A percentile compares a stretch with the other conserved stretches of the same genome.
phyloP scores from a whole-genome alignment of 2,888 invertebrate species.

The Nysson spinosus region DNA sequence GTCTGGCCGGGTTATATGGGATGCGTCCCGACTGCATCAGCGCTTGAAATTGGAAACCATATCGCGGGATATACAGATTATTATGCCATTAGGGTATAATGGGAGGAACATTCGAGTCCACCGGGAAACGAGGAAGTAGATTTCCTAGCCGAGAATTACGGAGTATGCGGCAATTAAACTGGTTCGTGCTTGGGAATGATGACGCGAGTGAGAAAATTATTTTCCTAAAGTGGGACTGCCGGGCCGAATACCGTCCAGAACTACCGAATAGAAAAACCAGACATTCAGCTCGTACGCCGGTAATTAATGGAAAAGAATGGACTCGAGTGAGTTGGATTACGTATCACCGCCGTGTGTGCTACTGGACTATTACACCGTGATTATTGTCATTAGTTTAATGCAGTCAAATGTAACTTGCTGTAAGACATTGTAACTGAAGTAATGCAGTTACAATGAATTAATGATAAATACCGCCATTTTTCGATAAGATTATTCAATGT shows the following conservation, averaged over 20 bases:
- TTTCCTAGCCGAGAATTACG: slow-evolving; percentile 44
- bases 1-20: slow-evolving; percentile 51
- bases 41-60: slow-evolving; percentile 66
- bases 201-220: slow-evolving; percentile 51
- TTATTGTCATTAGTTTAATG: slow-evolving; percentile 30
- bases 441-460: too few relatives aligned
- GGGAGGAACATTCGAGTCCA: slow-evolving; percentile 52
- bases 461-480: too few relatives aligned
- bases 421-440: too few relatives aligned
- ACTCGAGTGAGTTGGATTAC: slow-evolving; percentile 22
- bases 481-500: too few relatives aligned
- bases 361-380: slow-evolving; percentile 37
- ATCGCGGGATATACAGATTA: slow-evolving; percentile 67
- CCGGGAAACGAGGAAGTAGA: slow-evolving; percentile 53
- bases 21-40: slow-evolving; percentile 56
- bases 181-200: slow-evolving; percentile 40
- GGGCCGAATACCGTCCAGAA: slow-evolving; percentile 13
- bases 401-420: background rate
- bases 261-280: slow-evolving; percentile 18
- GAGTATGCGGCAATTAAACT: slow-evolving; percentile 55
- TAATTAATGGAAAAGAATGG: slow-evolving; percentile 49
- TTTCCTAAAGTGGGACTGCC: slow-evolving; percentile 37
- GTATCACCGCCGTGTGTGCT: slow-evolving; percentile 5
- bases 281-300: too few relatives aligned
- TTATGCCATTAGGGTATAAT: slow-evolving; percentile 66